These are phyloP conservation scores for Nilaparvata lugens DNA, from an alignment of 1,140 invertebrate species.

Conservation along the genomic window DNA sequence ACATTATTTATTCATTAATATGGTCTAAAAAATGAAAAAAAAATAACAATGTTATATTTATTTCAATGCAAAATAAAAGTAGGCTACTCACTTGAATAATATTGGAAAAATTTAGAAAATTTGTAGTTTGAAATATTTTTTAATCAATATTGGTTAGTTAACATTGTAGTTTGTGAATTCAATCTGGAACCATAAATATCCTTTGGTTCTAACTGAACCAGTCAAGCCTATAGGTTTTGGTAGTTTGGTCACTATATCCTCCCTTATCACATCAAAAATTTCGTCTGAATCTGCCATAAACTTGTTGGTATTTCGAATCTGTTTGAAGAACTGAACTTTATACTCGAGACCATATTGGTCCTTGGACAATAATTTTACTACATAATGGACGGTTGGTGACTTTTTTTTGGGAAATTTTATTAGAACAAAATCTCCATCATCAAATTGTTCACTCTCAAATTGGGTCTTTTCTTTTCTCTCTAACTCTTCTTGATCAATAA, in stretches of 20 bases:
- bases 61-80: no score
- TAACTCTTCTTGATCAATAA: neutral
- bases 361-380: neutral
- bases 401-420: neutral
- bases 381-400: neutral
- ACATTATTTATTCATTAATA: no score
- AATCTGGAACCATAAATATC: neutral
- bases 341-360: neutral
- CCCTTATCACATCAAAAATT: neutral
- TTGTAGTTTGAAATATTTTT: no score
- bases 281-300: neutral
- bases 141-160: neutral
- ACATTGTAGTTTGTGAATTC: neutral
- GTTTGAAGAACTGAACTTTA: neutral
- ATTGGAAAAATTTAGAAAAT: no score
- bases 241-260: neutral
- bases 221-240: neutral
- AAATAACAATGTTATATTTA: no score
- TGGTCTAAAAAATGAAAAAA: no score
- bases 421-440: neutral
- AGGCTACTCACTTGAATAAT: no score
- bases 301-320: neutral
- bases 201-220: neutral
- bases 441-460: neutral
- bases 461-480: neutral